phyloP scores from a whole-genome alignment of 2,888 invertebrate genomes.

The Theretra japonica region DNA sequence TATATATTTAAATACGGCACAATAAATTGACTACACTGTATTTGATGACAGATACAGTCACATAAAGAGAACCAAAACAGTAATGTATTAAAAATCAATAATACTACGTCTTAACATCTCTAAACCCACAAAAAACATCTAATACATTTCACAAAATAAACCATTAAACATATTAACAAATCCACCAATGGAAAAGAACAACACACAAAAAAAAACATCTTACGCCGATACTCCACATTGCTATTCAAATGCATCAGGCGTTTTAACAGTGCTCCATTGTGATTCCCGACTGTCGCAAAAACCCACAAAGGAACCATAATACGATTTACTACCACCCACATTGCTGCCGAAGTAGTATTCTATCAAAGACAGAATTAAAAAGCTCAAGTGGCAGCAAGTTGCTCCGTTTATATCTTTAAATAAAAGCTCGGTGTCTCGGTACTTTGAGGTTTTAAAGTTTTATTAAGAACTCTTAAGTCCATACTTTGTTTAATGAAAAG shows the following conservation, averaged over 20 bases:
- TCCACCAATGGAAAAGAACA: background rate
- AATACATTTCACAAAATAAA: too few relatives aligned
- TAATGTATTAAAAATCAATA: too few relatives aligned
- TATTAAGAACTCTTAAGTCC: slow-evolving; percentile 16
- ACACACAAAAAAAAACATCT: background rate
- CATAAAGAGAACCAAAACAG: too few relatives aligned
- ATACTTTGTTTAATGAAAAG: slow-evolving; percentile 19
- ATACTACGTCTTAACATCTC: too few relatives aligned
- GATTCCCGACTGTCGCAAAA: background rate
- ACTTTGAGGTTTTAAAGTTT: slow-evolving; percentile 16
- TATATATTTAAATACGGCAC: too few relatives aligned
- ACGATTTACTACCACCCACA: slow-evolving; percentile 38
- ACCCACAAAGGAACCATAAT: slow-evolving; percentile 34
- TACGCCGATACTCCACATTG: background rate
- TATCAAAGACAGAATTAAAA: slow-evolving; percentile 40
- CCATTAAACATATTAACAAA: too few relatives aligned
- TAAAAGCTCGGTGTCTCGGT: slow-evolving; percentile 22
- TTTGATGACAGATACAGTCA: too few relatives aligned
- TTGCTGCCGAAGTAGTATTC: slow-evolving; percentile 5
- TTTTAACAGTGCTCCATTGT: background rate
- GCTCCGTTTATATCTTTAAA: slow-evolving; percentile 11
- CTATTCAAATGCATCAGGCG: slow-evolving; percentile 8
- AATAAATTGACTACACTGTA: too few relatives aligned
- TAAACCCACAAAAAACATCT: too few relatives aligned
- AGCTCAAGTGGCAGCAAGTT: slow-evolving; percentile 31